phyloP scores from a whole-genome alignment of 2,888 invertebrate species.

The Drosophila cognata region DNA sequence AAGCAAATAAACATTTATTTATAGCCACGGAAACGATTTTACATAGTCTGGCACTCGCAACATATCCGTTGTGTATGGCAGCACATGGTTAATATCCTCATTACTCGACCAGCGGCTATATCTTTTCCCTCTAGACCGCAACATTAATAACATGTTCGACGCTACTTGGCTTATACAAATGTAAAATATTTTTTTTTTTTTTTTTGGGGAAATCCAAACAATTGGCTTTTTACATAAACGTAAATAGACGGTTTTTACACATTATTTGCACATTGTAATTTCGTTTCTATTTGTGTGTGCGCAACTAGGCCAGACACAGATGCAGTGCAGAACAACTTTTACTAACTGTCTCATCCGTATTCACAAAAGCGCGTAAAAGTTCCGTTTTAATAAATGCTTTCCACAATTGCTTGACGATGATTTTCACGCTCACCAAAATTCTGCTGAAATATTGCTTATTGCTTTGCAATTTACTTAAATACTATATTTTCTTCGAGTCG shows the following conservation, averaged over 20 bases:
- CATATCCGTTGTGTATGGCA: slow-evolving; percentile 58
- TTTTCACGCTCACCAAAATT: slow-evolving; percentile 55
- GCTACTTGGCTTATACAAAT: slow-evolving; percentile 63
- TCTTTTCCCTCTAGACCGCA: background rate
- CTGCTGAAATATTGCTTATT: slow-evolving; percentile 1
- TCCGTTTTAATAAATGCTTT: slow-evolving; percentile 20
- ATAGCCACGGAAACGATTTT: slow-evolving; percentile 56
- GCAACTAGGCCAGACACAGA: slow-evolving; percentile 64
- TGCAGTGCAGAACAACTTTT: slow-evolving; percentile 43
- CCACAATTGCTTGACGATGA: background rate
- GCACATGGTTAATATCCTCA: slow-evolving; percentile 69
- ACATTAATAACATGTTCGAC: slow-evolving; percentile 38
- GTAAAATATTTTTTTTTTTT: slow-evolving; percentile 9
- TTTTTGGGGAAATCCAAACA: slow-evolving; percentile 49
- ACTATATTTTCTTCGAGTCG: slow-evolving; percentile 5
- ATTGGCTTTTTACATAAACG: slow-evolving; percentile 47
- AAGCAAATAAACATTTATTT: slow-evolving; percentile 56
- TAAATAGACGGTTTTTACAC: slow-evolving; percentile 66
- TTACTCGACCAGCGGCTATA: slow-evolving; percentile 6
- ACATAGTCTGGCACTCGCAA: slow-evolving; percentile 23
- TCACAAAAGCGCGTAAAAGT: background rate
- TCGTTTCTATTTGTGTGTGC: slow-evolving; percentile 20
- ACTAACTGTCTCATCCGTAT: slow-evolving; percentile 13
- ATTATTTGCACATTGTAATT: slow-evolving; percentile 42
- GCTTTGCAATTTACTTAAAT: slow-evolving; percentile 3